Base-by-base conservation (phyloP, 2,113 vertebrate genomes). In the Cryptotis parvus region DNA sequence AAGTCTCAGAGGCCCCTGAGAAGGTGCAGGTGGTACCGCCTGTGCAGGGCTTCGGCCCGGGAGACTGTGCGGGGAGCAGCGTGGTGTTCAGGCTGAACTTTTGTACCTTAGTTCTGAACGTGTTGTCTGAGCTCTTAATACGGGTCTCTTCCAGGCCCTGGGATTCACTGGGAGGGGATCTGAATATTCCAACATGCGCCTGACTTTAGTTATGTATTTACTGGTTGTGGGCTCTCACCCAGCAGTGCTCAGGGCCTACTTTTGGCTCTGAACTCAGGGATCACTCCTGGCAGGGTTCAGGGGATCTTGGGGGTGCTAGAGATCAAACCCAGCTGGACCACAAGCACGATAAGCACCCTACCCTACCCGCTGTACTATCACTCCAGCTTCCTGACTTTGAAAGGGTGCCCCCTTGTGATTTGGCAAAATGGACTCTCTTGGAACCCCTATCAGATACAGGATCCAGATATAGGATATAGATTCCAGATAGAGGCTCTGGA, bases 341-440 rank as follows among this genome's bases (percentile, higher is more conserved):
- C 45, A 49, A 49, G 45, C 45, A 7, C 6, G 45, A 49, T 14
- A 49, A 14, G 45, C 45, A 49, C 5, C 45, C 45, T 10, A 49
- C 45, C 45, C 9, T 10, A 49, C 45, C 45, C 9, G 45, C 45
- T 49, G 45, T 49, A 10, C 9, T 49, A 49, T 10, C 45, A 49
- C 45, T 49, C 45, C 14, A 77, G 77, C 39, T 45, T 84, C n/a
- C 73, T 87, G 52, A 10, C 43, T 91, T 95, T 84, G 29, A 66
- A 88, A 24, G 20, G 12, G 8, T 27, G 18, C 18, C 35, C 69
- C 72, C 27, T 4, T 27, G 10, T 76, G 75, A 76, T 74, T 55
- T 55, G 45, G 29, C 9, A 86, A 78, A 58, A 69, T 78, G 49
- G 27, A 39, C 15, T 68, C 15, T 55, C 58, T 15, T 61, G 58